Evolutionary conservation across 1,140 invertebrate genomes (phyloP).

Genomic region (Dinoponera quadriceps): DNA sequence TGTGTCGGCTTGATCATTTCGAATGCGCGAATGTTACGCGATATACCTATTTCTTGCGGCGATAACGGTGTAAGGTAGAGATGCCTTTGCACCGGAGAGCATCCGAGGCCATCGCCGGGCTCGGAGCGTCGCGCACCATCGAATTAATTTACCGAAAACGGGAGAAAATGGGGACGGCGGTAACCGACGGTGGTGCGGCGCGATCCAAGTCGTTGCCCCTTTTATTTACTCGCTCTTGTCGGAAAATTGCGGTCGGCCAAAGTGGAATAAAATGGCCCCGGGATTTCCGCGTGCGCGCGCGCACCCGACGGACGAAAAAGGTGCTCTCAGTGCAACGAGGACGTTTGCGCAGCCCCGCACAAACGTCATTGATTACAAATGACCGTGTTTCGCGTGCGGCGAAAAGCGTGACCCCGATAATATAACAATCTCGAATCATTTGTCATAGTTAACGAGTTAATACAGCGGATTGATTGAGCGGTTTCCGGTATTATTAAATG

Average conservation of each 20-base stretch:
- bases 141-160: conserved; percentile 32
- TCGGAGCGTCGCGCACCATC: background rate
- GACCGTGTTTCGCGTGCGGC: conserved; percentile 3
- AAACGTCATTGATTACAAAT: conserved; percentile 55
- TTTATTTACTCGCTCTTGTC: conserved; percentile 20
- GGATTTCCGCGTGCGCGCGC: background rate
- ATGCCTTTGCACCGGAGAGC: background rate
- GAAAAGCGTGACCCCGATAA: conserved; percentile 18
- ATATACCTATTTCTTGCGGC: background rate
- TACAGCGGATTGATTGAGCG: background rate
- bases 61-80: background rate
- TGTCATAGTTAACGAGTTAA: conserved; percentile 45
- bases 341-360: background rate
- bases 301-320: background rate
- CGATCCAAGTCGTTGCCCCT: conserved; percentile 30
- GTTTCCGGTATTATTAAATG: conserved; percentile 25
- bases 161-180: background rate
- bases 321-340: conserved; percentile 2
- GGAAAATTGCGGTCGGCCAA: conserved; percentile 40
- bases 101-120: background rate
- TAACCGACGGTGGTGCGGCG: conserved; percentile 4
- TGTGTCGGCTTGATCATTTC: no score
- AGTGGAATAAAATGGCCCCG: conserved; percentile 34
- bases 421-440: conserved; percentile 36
- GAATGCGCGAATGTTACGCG: no score